Percentiles rank a stretch among this genome's conserved stretches.
Evolutionary conservation across 30 jellyfish, hydroid and myxozoan genomes (phyloP).

Genomic region (Cassiopea andromeda): DNA sequence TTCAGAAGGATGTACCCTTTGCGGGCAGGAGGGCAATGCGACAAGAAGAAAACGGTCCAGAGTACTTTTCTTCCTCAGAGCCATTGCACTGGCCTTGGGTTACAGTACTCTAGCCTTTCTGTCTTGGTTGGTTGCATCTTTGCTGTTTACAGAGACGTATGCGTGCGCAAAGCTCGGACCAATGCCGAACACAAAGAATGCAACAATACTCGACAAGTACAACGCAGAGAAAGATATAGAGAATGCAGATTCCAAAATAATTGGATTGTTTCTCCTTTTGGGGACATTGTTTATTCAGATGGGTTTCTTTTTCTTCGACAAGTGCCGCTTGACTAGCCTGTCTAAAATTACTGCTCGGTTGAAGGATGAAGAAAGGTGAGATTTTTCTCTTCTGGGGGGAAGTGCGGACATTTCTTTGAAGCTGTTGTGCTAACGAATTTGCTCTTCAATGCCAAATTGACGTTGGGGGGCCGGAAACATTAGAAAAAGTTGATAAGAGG

Average conservation of each 20-base stretch:
- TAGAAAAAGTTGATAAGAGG: too few relatives aligned
- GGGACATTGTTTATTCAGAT: background rate
- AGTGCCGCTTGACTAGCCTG: conserved; percentile 9
- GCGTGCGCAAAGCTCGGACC: conserved; percentile 52
- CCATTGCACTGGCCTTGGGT: background rate
- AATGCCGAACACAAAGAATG: conserved; percentile 1
- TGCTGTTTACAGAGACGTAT: conserved; percentile 28
- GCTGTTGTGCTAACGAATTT: too few relatives aligned
- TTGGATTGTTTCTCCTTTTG: background rate
- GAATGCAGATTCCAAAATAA: conserved; percentile 4
- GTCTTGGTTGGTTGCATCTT: conserved; percentile 22
- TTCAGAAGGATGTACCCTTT: conserved; percentile 1
- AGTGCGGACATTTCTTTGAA: background rate
- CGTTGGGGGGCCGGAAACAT: too few relatives aligned
- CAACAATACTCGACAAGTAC: background rate
- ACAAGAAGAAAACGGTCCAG: background rate
- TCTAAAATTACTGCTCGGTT: background rate
- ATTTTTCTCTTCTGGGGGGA: background rate
- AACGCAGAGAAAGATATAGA: background rate
- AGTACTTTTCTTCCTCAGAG: background rate
- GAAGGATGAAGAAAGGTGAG: background rate
- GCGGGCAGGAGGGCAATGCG: background rate
- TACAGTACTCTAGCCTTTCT: conserved; percentile 1
- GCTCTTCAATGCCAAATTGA: too few relatives aligned
- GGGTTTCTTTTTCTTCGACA: background rate